phyloP scores from a whole-genome alignment of 2,113 vertebrate genomes.

The Fregetta grallaria region DNA sequence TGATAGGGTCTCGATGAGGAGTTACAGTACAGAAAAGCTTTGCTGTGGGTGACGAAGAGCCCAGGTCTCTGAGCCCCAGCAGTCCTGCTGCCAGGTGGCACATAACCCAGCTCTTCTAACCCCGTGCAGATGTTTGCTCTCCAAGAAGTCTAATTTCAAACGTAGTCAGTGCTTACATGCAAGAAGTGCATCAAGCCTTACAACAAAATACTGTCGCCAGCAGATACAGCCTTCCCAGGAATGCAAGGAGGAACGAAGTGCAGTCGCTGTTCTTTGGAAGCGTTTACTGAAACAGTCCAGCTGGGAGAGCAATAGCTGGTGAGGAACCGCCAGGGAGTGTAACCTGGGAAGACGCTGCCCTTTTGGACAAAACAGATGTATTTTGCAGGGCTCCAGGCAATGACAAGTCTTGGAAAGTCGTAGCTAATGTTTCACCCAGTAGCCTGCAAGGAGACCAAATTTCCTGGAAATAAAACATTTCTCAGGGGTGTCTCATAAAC shows the following conservation, averaged over 20 bases:
- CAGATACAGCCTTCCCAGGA: not conserved
- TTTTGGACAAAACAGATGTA: not conserved
- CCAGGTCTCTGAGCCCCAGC: not conserved
- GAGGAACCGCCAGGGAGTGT: not conserved
- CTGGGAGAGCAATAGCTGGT: not conserved
- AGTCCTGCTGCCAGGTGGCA: not conserved
- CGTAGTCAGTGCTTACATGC: not conserved
- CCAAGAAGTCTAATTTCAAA: not conserved
- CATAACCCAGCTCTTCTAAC: not conserved
- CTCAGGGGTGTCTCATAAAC: not conserved
- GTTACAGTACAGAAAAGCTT: not conserved
- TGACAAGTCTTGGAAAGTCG: not conserved
- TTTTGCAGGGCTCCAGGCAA: not conserved
- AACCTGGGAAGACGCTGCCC: not conserved
- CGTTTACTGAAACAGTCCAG: not conserved
- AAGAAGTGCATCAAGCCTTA: not conserved
- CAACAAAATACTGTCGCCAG: not conserved
- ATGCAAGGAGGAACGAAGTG: not conserved
- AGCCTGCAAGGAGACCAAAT: not conserved
- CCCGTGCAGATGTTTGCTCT: not conserved
- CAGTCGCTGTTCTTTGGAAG: not conserved
- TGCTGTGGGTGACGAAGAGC: not conserved
- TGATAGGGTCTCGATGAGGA: not conserved
- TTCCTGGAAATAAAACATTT: constrained; percentile 13
- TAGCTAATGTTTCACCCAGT: not conserved